Percentiles rank a stretch among this genome's conserved stretches.
phyloP scores from a whole-genome alignment of 2,113 vertebrate genomes.

The Aepyceros melampus region DNA sequence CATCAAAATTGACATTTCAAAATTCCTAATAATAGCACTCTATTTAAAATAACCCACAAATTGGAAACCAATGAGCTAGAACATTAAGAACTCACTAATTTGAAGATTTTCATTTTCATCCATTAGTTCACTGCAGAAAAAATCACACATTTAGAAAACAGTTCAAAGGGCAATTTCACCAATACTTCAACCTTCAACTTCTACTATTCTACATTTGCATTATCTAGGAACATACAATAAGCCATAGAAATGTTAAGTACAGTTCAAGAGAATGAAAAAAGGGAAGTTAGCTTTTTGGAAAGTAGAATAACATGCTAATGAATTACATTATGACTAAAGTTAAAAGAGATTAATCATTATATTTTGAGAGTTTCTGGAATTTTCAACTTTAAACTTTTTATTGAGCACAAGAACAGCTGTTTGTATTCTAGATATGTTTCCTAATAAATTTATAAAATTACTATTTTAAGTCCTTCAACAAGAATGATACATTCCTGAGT shows the following conservation, averaged over 20 bases:
- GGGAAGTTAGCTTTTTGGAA: not conserved
- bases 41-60: constrained; percentile 13
- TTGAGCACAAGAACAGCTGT: not conserved
- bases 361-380: not conserved
- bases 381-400: not conserved
- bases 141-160: constrained; percentile 31
- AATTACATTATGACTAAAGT: not conserved
- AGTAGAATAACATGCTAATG: not conserved
- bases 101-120: not conserved
- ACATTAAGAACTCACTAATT: constrained; percentile 43
- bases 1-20: constrained; percentile 7
- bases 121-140: constrained; percentile 13
- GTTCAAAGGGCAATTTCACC: constrained; percentile 28
- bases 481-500: not conserved
- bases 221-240: not conserved
- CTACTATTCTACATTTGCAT: not conserved
- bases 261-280: not conserved
- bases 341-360: not conserved
- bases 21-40: not conserved
- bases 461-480: constrained; percentile 29
- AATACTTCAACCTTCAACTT: not conserved
- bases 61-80: constrained; percentile 8
- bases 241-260: not conserved
- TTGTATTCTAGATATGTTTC: not conserved
- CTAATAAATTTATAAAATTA: not conserved